Evolutionary conservation across 2,113 vertebrate genomes (phyloP), one percentile per base, ranked within the genome.

Genomic region (Nothobranchius furzeri): DNA sequence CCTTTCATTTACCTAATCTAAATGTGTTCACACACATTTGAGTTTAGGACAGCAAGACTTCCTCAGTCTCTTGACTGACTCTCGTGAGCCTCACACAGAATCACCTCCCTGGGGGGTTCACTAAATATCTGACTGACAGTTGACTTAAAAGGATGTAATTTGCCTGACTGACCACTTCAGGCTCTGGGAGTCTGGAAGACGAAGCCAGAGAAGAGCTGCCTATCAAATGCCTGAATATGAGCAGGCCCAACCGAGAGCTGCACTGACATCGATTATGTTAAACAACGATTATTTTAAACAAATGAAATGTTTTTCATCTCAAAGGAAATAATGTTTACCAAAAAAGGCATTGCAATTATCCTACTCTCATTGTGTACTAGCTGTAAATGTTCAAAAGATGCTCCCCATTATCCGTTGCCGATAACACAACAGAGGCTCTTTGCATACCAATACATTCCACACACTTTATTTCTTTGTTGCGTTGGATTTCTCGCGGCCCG

Each of bases 121-220:
- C 57, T 74, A 56, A 64, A 37, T 70, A 62, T 75, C 56, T 78
- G 84, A 88, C 37, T 88, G 83, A 81, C 80, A 85, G 75, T 42
- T 70, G 75, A 65, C 43, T 67, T 79, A 73, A 91, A 80, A 75
- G 45, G 60, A 82, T 76, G 55, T 68, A 81, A 85, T 81, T 85
- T 75, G 57, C 64, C 68, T 57, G 59, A 73, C 71, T 69, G 72
- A 60, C 73, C 70, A 64, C 76, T 77, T 83, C 14, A 12, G 66
- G 66, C 40, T 57, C 25, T 43, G 11, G 1, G 45, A 62, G 37
- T 36, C 12, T 17, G 61, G 51, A 30, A 25, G 45, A 49, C 1
- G 30, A 60, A 75, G 57, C 56, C 50, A 48, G 37, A 64, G 64
- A 69, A 75, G 45, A 75, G 40, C 61, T 82, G 71, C 65, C 64